phyloP scores from a whole-genome alignment of 2,113 vertebrate genomes.

The Myotis davidii region DNA sequence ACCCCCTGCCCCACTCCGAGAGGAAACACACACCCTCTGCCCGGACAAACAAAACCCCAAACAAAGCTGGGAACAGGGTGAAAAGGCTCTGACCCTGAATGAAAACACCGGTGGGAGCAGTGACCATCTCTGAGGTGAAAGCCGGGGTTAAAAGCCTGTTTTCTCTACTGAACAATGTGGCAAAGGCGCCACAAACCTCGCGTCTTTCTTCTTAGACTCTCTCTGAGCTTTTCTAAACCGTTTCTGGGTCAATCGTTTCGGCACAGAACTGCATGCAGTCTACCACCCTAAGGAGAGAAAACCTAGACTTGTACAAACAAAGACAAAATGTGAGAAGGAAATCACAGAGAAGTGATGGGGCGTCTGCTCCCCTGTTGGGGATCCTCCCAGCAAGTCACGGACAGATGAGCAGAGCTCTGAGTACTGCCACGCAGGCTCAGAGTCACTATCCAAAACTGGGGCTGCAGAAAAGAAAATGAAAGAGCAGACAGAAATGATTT shows the following conservation, averaged over 20 bases:
- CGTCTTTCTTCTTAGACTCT: background rate
- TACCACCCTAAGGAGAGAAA: background rate
- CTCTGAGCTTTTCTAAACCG: background rate
- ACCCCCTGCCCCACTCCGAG: background rate
- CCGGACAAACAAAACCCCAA: background rate
- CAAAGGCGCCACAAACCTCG: background rate
- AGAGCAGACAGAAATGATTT: background rate
- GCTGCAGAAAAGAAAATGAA: background rate
- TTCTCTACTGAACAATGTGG: background rate
- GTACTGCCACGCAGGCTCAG: accelerated
- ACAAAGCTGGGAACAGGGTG: background rate
- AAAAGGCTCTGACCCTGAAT: background rate
- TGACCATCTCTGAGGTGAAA: background rate
- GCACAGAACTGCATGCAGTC: background rate
- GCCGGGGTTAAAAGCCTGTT: background rate
- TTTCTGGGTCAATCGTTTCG: background rate
- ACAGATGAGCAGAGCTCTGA: accelerated
- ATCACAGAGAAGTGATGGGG: background rate
- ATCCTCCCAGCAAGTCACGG: background rate
- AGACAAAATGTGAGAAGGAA: background rate
- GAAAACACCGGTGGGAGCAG: background rate
- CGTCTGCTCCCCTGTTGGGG: accelerated
- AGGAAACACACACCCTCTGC: background rate
- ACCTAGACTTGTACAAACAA: background rate
- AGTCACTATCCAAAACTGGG: background rate